Evolutionary conservation across 2,888 invertebrate species (phyloP), one percentile per base, ranked within the genome.

Genomic region (Cantharis rustica): DNA sequence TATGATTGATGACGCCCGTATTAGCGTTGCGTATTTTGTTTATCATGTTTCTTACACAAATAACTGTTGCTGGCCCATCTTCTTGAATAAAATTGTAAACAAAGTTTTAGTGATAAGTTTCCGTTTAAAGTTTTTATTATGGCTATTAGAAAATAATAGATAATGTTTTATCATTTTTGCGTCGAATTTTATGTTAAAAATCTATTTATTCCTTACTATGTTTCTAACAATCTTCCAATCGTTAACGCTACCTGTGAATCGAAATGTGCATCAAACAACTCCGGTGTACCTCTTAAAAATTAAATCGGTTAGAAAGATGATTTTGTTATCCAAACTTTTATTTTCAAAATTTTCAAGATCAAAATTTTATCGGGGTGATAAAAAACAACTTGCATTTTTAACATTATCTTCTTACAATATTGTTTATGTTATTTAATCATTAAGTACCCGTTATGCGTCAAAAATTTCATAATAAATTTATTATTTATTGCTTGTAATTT

Each of bases 401-500:
- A n/a, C n/a, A 47, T 47, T n/a, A 47, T 47, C 47, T n/a, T 47
- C n/a, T 47, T 47, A 5, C n/a, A 5, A 3, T n/a, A n/a, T 13
- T 47, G 47, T 47, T 47, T 47, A n/a, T n/a, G 7, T 47, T 47
- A 47, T 47, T 47, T 47, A 47, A 47, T 47, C 47, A 9, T n/a
- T 47, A 2, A 47, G n/a, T 47, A n/a, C 47, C 47, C 47, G 64
- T 66, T 66, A 66, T 66, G 64, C 64, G 64, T 66, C 20, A 66
- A 66, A 20, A 66, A 23, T 66, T 66, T 66, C 64, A 66, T 66
- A 66, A 66, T 66, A 66, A 66, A 66, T 66, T 66, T 20, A 66
- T 47, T 47, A 47, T 47, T 47, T 47, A 47, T 47, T 20, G 64
- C 64, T 66, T 63, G 13, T 63, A 63, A 17, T 16, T 20, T 16